These are phyloP conservation scores for Poeciliopsis gracilis DNA, from an alignment of 2,797 vertebrate genomes.

Conservation along the genomic window DNA sequence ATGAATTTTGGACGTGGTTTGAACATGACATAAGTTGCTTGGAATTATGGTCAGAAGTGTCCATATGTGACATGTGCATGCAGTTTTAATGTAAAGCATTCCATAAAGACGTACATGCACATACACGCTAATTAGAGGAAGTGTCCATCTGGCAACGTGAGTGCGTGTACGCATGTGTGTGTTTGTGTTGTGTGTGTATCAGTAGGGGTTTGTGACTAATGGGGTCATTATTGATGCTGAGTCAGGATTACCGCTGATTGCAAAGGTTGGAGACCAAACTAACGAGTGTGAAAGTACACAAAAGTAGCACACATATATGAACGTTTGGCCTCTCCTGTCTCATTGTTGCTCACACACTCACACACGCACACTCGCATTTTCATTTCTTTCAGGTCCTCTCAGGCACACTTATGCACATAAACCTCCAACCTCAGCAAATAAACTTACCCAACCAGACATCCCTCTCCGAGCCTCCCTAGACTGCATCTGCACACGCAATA, in stretches of 20 bases:
- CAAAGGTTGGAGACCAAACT: constrained; percentile 70
- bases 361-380: constrained; percentile 49
- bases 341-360: constrained; percentile 2
- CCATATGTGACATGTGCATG: constrained; percentile 19
- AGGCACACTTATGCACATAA: constrained; percentile 70
- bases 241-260: constrained; percentile 79
- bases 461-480: constrained; percentile 39
- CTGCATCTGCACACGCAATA: constrained; percentile 21
- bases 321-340: constrained; percentile 8
- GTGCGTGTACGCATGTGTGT: constrained; percentile 5
- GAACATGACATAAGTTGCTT: constrained; percentile 26
- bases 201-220: constrained; percentile 79
- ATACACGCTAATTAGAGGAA: constrained; percentile 59
- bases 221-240: constrained; percentile 81
- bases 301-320: constrained; percentile 17
- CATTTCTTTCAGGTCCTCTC: constrained; percentile 61
- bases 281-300: constrained; percentile 58
- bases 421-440: constrained; percentile 72
- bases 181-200: constrained; percentile 30
- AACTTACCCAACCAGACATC: constrained; percentile 61
- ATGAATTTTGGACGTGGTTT: constrained; percentile 20
- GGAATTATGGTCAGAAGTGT: constrained; percentile 14
- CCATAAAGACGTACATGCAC: constrained; percentile 16
- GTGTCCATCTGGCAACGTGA: constrained; percentile 65
- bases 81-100: constrained; percentile 33